These are phyloP conservation scores for Globodera ellingtonae DNA, from an alignment of 1,140 invertebrate species.

Conservation along the genomic window DNA sequence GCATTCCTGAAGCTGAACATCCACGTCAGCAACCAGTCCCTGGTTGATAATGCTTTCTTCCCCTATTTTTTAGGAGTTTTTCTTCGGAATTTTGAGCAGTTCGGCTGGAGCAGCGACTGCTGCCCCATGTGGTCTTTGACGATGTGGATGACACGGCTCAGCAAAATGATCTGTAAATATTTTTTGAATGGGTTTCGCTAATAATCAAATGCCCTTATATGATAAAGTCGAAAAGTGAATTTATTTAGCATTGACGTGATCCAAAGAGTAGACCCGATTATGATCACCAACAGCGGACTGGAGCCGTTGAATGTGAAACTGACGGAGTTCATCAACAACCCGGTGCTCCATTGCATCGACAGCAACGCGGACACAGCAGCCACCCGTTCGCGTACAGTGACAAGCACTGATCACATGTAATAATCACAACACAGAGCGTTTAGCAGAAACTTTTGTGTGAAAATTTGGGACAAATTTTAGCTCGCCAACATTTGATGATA, in stretches of 20 bases:
- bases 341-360: constrained; percentile 1
- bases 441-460: background rate
- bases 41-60: constrained; percentile 65
- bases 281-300: constrained; percentile 9
- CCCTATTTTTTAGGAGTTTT: no score
- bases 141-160: background rate
- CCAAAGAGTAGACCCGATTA: background rate
- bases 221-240: background rate
- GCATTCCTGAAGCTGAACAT: constrained; percentile 98
- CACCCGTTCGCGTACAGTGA: background rate
- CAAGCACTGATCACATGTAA: background rate
- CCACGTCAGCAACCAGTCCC: constrained; percentile 96
- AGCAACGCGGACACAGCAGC: no score
- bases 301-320: constrained; percentile 16
- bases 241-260: background rate
- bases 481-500: constrained; percentile 5
- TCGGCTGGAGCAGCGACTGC: background rate
- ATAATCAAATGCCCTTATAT: background rate
- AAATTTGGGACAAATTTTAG: constrained; percentile 5
- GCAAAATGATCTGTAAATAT: background rate
- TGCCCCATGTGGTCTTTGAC: background rate
- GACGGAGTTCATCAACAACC: constrained; percentile 26
- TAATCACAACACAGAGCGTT: no score
- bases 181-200: background rate
- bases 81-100: background rate